Conservation (phyloP, 2,113 vertebrate species). For the Xiphophorus maculatus region DNA sequence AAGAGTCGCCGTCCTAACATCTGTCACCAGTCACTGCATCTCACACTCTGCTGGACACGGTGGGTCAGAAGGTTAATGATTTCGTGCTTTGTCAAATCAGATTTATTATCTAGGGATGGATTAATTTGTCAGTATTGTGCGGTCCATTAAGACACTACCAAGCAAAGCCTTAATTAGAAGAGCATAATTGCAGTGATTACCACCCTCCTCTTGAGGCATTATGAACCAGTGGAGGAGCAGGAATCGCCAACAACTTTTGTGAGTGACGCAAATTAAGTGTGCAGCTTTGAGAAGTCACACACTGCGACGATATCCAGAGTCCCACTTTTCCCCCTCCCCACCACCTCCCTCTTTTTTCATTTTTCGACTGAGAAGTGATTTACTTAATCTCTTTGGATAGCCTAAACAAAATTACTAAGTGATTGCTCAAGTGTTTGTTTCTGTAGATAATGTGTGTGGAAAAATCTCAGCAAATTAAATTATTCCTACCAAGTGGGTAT, state of each 20-base stretch:
- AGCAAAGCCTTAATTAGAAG: constrained; percentile 73
- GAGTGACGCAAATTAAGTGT: constrained; percentile 42
- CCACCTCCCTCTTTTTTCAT: background rate
- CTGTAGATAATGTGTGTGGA: constrained; percentile 51
- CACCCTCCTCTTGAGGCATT: constrained; percentile 64
- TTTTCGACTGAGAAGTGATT: constrained; percentile 40
- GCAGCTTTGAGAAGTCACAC: constrained; percentile 19
- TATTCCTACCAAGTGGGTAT: constrained; percentile 52
- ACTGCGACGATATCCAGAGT: background rate
- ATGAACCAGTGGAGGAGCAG: constrained; percentile 50
- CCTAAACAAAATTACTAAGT: constrained; percentile 53
- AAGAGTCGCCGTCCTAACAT: constrained; percentile 30
- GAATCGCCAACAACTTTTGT: constrained; percentile 59
- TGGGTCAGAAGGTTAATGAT: constrained; percentile 70
- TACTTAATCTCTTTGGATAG: constrained; percentile 50
- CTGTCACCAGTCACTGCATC: constrained; percentile 43
- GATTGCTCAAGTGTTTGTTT: constrained; percentile 60
- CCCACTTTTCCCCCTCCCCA: constrained; percentile 1
- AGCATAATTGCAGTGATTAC: constrained; percentile 76
- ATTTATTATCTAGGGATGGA: constrained; percentile 74
- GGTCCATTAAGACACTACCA: constrained; percentile 66
- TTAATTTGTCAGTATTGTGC: constrained; percentile 74
- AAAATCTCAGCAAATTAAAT: constrained; percentile 61
- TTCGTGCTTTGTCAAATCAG: constrained; percentile 75
- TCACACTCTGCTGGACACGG: constrained; percentile 32